Evolutionary conservation across 2,797 vertebrate species (phyloP).

Genomic region (Dendrocincla tyrannina): DNA sequence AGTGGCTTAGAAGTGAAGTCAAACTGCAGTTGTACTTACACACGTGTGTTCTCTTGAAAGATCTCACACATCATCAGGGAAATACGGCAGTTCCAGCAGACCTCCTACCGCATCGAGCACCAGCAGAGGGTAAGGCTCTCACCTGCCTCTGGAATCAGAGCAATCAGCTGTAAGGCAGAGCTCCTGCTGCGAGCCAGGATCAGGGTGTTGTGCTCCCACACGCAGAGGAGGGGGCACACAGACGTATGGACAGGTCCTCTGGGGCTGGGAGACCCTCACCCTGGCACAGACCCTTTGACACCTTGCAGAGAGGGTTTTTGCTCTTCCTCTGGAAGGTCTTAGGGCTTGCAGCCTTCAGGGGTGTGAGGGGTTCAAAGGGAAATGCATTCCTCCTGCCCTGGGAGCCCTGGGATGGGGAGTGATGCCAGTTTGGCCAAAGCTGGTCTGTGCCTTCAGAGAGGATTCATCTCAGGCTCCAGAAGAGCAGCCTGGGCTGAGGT

Average conservation of each 20-base stretch:
- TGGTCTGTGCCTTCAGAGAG: neutral
- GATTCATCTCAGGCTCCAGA: neutral
- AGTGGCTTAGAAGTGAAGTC: neutral
- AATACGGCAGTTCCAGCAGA: conserved; percentile 97
- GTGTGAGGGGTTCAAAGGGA: neutral
- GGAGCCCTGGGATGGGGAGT: neutral
- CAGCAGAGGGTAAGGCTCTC: conserved; percentile 85
- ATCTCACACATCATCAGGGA: conserved; percentile 97
- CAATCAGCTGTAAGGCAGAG: neutral
- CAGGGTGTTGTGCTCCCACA: neutral
- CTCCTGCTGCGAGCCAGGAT: neutral
- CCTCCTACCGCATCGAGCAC: conserved; percentile 93
- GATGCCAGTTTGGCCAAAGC: neutral
- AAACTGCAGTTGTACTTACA: neutral
- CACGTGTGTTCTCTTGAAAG: conserved; percentile 69
- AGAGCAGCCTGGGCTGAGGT: neutral
- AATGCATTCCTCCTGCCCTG: neutral
- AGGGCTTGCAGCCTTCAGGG: neutral
- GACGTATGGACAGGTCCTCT: rapidly evolving
- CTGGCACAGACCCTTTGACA: neutral
- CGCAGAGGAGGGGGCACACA: neutral
- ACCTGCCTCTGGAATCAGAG: neutral
- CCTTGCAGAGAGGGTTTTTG: neutral
- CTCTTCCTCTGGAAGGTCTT: neutral
- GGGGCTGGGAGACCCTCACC: neutral